Percentiles rank a stretch among this genome's conserved stretches.
phyloP scores from a whole-genome alignment of 2,113 vertebrate species.

The Myotis yumanensis region DNA sequence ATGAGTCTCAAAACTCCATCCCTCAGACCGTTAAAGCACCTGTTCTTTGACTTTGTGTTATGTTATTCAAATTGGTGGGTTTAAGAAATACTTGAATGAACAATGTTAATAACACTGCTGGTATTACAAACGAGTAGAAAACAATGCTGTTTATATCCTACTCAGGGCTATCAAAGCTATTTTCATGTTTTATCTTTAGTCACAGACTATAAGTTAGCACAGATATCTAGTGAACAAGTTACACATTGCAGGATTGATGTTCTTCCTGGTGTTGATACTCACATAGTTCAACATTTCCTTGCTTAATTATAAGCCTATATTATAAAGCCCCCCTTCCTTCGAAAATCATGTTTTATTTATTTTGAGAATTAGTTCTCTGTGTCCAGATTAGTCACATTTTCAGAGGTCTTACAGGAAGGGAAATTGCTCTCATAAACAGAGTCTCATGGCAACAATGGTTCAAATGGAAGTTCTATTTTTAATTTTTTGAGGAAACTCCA shows the following conservation, averaged over 20 bases:
- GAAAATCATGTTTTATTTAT: conserved; percentile 49
- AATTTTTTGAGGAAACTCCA: no score
- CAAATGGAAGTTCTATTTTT: no score
- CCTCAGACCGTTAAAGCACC: not conserved
- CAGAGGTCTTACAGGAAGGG: not conserved
- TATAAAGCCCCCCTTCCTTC: rapidly evolving
- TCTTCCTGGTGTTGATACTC: not conserved
- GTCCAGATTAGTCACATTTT: conserved; percentile 26
- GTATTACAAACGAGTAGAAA: not conserved
- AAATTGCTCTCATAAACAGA: not conserved
- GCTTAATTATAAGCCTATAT: conserved; percentile 23
- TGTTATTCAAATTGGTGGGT: not conserved
- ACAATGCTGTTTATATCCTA: not conserved
- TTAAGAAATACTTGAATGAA: not conserved
- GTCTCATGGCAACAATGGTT: not conserved
- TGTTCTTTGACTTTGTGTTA: not conserved
- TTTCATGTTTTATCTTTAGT: conserved; percentile 47
- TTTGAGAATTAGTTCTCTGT: not conserved
- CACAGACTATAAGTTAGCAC: not conserved
- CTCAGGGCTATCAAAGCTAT: not conserved
- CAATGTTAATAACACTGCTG: not conserved
- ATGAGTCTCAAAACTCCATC: not conserved
- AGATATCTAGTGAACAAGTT: conserved; percentile 11
- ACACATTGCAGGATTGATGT: not conserved
- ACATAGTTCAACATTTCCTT: conserved; percentile 7